A percentile compares a stretch with the other conserved stretches of the same genome.
Evolutionary conservation across 2,888 invertebrate genomes (phyloP).

Genomic region (Spialia ferax): DNA sequence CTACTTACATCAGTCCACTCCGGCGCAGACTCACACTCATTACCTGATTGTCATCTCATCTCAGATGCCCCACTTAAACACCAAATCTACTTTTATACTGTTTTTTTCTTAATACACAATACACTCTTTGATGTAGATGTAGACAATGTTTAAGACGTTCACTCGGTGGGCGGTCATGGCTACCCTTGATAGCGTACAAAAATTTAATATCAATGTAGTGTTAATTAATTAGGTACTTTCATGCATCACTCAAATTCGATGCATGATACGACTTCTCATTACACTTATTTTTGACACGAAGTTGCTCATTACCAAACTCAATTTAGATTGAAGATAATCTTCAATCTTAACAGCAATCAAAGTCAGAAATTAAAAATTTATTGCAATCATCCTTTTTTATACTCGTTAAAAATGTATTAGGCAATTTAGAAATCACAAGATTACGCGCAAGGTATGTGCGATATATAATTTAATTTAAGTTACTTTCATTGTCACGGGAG

Average conservation of each 20-base stretch:
- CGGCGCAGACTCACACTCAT: conserved; percentile 3
- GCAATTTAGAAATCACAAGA: neutral
- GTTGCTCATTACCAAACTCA: neutral
- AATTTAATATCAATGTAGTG: neutral
- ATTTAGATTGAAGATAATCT: neutral
- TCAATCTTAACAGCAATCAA: neutral
- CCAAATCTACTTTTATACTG: neutral
- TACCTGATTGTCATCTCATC: conserved; percentile 21
- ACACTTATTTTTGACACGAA: conserved; percentile 3
- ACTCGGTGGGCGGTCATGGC: conserved; percentile 14
- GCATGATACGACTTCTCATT: neutral
- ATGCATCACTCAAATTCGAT: conserved; percentile 6
- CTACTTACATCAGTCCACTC: conserved; percentile 1
- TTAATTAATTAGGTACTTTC: too few relatives aligned
- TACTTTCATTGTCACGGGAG: conserved; percentile 77
- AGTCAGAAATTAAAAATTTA: neutral
- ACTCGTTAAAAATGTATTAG: conserved; percentile 9
- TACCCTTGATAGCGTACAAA: neutral
- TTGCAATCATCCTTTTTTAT: conserved; percentile 8
- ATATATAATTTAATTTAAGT: conserved; percentile 53
- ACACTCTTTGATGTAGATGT: conserved; percentile 10
- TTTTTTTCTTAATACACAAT: conserved; percentile 23
- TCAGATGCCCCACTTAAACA: conserved; percentile 19
- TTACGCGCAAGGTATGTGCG: neutral
- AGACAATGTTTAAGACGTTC: conserved; percentile 23